phyloP scores from a whole-genome alignment of 2,888 invertebrate species.

The Apodemia duryi region DNA sequence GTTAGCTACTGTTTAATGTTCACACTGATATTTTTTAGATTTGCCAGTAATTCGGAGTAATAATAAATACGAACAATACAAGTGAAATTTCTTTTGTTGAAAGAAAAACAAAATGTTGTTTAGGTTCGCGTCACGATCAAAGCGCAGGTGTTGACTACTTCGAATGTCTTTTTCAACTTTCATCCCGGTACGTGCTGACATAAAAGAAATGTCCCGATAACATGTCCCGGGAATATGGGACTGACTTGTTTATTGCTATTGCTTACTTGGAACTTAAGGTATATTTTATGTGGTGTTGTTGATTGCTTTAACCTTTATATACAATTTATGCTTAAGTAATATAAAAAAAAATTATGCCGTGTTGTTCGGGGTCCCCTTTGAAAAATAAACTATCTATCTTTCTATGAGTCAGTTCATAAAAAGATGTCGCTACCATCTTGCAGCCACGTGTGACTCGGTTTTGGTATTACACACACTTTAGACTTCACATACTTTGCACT shows the following conservation, averaged over 20 bases:
- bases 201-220: constrained; percentile 20
- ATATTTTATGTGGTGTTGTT: constrained; percentile 6
- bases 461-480: too few species aligned
- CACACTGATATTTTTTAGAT: background rate
- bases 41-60: background rate
- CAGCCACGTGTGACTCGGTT: too few species aligned
- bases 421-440: too few species aligned
- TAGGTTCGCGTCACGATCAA: constrained; percentile 21
- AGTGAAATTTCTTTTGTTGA: background rate
- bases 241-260: constrained; percentile 14
- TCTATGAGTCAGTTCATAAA: too few species aligned
- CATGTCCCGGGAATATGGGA: constrained; percentile 12
- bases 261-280: background rate
- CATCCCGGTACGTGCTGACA: constrained; percentile 22
- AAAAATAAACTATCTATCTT: too few species aligned
- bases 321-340: background rate
- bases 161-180: constrained; percentile 23
- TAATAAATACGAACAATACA: background rate
- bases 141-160: constrained; percentile 23
- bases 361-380: too few species aligned
- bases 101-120: constrained; percentile 10
- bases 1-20: too few species aligned
- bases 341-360: too few species aligned
- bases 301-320: background rate
- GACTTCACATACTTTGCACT: too few species aligned